These are phyloP conservation scores for Julus scanicus DNA, from an alignment of 2,888 invertebrate genomes.

Conservation along the genomic window DNA sequence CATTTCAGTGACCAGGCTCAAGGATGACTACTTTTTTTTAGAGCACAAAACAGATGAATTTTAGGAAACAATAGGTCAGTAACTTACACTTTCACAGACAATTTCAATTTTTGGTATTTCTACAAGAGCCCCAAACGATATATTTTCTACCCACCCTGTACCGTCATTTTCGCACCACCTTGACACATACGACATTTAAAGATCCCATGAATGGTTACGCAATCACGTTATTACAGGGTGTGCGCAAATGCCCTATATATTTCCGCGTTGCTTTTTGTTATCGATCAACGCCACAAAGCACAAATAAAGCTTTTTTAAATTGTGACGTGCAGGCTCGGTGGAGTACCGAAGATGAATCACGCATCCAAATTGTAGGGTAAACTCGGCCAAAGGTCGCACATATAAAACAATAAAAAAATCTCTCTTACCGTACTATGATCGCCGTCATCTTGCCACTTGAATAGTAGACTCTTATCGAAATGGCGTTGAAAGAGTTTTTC, in stretches of 20 bases:
- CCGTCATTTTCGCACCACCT: background rate
- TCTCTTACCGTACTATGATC: constrained; percentile 6
- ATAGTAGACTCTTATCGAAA: background rate
- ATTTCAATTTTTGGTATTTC: no score
- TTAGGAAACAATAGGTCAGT: background rate
- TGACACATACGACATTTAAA: background rate
- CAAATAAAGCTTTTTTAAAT: no score
- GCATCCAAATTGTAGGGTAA: background rate
- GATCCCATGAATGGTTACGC: background rate
- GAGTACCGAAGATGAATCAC: background rate
- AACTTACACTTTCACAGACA: no score
- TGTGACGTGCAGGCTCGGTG: no score
- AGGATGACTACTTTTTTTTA: background rate
- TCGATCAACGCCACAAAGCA: no score
- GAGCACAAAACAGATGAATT: background rate
- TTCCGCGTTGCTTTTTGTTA: no score
- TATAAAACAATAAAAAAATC: background rate
- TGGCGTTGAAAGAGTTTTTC: background rate
- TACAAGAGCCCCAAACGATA: no score
- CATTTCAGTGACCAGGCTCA: background rate
- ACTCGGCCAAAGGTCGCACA: background rate
- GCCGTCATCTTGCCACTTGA: background rate
- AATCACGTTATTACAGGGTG: background rate
- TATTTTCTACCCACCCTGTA: constrained; percentile 5
- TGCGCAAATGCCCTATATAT: background rate